Conservation (phyloP, 2,888 invertebrate genomes). For the Mactromeris polynyma region DNA sequence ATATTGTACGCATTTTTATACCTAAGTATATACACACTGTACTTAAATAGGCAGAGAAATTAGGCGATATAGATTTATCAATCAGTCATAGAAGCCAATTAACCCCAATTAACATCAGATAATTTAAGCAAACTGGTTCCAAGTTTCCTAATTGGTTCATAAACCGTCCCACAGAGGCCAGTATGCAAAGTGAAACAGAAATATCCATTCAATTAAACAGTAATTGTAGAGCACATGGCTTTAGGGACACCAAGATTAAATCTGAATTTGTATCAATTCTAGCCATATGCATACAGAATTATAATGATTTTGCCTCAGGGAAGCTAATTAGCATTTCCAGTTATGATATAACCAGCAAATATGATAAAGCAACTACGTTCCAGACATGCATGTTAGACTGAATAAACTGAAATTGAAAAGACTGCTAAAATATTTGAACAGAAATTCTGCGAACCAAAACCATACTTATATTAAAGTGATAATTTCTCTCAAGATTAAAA, state of each 20-base stretch:
- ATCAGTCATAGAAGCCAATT: neutral
- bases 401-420: too few relatives aligned
- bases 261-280: neutral
- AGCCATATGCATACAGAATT: neutral
- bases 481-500: too few relatives aligned
- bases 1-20: too few relatives aligned
- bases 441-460: too few relatives aligned
- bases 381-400: too few relatives aligned
- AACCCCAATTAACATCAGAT: neutral
- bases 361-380: too few relatives aligned
- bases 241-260: neutral
- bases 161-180: neutral
- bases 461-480: too few relatives aligned
- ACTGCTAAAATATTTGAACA: too few relatives aligned
- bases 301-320: neutral
- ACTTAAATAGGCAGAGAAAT: neutral
- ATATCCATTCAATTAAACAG: constrained; percentile 4
- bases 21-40: too few relatives aligned
- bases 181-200: neutral
- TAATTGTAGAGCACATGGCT: constrained; percentile 1
- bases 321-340: neutral
- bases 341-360: neutral
- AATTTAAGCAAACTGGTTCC: neutral
- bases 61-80: neutral
- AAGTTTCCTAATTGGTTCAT: neutral